Evolutionary conservation across 53 echinoderm and acorn worm species (phyloP).

Genomic region (Mesocentrotus franciscanus): DNA sequence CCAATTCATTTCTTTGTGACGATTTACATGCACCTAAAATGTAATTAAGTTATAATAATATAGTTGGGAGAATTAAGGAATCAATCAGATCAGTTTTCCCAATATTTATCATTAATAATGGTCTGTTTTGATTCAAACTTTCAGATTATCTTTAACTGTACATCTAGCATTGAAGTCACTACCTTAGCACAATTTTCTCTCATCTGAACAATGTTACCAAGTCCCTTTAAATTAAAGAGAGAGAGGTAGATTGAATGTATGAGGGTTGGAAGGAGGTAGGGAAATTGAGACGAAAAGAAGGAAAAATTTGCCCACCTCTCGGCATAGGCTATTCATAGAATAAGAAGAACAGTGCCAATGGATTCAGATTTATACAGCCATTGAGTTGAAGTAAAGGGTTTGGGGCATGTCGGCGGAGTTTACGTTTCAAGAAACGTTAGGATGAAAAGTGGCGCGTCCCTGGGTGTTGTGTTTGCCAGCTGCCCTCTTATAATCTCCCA

Average conservation of each 20-base stretch:
- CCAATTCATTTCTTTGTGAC: too few species aligned
- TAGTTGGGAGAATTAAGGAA: too few species aligned
- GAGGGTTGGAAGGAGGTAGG: background rate
- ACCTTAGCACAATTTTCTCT: too few species aligned
- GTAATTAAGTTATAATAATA: too few species aligned
- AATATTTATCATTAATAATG: too few species aligned
- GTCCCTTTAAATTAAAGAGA: background rate
- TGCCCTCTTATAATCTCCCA: conserved; percentile 6
- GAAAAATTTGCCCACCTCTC: background rate
- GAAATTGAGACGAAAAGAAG: background rate
- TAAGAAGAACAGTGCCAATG: conserved; percentile 11
- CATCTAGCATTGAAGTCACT: too few species aligned
- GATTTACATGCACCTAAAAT: too few species aligned
- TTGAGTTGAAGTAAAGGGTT: background rate
- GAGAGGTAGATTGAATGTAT: background rate
- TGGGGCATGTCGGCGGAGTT: background rate
- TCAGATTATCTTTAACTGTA: too few species aligned
- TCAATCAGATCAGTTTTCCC: too few species aligned
- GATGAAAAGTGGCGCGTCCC: background rate
- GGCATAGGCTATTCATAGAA: background rate
- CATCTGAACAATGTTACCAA: too few species aligned
- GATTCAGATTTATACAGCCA: conserved; percentile 37
- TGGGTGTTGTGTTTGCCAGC: conserved; percentile 31
- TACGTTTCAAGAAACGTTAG: conserved; percentile 25
- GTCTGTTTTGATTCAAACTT: too few species aligned